Evolutionary conservation across 2,888 invertebrate species (phyloP).

Genomic region (Pristionchus arcanus): DNA sequence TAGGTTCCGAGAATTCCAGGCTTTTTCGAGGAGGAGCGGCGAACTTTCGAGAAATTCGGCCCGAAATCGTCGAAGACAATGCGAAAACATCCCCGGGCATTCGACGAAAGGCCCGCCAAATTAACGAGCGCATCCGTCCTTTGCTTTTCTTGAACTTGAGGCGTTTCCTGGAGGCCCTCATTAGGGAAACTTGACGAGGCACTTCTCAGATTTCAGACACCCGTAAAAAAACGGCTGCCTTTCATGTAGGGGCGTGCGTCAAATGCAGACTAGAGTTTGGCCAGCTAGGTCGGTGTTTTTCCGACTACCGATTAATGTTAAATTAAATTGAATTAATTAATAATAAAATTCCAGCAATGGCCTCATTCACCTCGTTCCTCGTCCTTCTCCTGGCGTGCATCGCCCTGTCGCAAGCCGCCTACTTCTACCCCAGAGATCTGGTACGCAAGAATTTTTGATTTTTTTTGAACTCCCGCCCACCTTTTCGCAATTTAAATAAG

Average conservation of each 20-base stretch:
- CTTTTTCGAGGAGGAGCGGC: not conserved
- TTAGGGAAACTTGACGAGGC: not conserved
- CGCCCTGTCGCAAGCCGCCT: slow-evolving; percentile 14
- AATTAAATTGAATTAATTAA: not conserved
- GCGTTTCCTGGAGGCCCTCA: not conserved
- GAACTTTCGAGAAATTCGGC: not conserved
- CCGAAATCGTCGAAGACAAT: not conserved
- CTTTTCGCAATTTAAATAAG: not conserved
- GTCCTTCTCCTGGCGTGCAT: slow-evolving; percentile 18
- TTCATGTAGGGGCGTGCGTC: not conserved
- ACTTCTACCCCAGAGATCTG: slow-evolving; percentile 44
- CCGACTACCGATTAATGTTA: not conserved
- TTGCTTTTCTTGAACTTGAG: not conserved
- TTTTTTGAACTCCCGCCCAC: slow-evolving; percentile 15
- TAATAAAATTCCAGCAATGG: slow-evolving; percentile 34
- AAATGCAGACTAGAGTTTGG: not conserved
- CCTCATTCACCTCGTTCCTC: slow-evolving; percentile 44
- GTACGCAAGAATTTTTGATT: not conserved
- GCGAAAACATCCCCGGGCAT: not conserved
- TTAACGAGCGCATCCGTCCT: not conserved
- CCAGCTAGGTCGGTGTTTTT: not conserved
- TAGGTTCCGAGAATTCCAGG: not conserved
- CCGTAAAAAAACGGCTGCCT: not conserved
- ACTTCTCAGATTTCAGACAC: not conserved
- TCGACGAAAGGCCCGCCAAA: not conserved